Conservation (phyloP, 2,113 vertebrate genomes). For the Eclectus roratus region DNA sequence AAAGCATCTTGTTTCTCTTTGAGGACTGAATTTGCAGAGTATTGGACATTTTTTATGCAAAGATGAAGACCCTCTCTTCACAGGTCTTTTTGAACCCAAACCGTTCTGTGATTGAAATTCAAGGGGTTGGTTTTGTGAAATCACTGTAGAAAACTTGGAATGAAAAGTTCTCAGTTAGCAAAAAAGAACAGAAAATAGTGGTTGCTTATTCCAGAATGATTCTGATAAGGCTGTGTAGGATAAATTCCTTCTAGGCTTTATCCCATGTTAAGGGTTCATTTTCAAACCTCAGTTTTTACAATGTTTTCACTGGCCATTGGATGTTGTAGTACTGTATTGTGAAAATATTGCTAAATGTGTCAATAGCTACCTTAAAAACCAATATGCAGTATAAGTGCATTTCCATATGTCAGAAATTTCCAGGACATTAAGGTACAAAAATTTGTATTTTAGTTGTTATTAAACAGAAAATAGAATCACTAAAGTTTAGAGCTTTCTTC, state of each 20-base stretch:
- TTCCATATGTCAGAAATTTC: neutral
- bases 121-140: neutral
- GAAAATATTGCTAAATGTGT: neutral
- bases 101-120: neutral
- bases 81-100: neutral
- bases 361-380: neutral
- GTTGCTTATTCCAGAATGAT: neutral
- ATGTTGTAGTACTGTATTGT: neutral
- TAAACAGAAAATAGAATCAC: neutral
- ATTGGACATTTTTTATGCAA: neutral
- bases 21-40: slow-evolving; percentile 55
- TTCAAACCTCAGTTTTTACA: neutral
- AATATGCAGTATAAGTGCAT: neutral
- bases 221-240: neutral
- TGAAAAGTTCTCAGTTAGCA: neutral
- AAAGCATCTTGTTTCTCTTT: slow-evolving; percentile 36
- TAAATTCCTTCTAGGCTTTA: neutral
- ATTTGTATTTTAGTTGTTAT: neutral
- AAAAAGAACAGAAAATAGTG: neutral
- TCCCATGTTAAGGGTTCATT: neutral
- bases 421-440: neutral
- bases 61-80: neutral
- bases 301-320: rapidly evolving
- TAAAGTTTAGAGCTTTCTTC: neutral
- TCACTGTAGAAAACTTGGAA: neutral